Evolutionary conservation across 2,888 invertebrate species (phyloP).

Genomic region (Sinotaia quadrata): DNA sequence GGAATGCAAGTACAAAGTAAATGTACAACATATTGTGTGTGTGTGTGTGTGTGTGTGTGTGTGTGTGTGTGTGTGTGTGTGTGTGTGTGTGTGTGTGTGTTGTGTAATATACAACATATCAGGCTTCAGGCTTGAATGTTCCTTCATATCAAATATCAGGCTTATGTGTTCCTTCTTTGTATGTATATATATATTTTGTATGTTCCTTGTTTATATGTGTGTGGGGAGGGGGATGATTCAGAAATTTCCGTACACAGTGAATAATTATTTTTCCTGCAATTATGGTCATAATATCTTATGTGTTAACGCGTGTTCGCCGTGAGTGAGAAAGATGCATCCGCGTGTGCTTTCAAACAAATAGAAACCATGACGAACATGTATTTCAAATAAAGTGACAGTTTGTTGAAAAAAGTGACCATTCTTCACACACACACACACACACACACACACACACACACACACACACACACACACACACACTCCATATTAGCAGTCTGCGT

Average conservation of each 20-base stretch:
- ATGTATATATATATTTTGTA: too few relatives aligned
- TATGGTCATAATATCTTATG: too few relatives aligned
- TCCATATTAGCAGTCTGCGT: neutral
- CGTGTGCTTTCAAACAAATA: neutral
- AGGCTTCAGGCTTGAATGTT: too few relatives aligned
- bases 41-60: neutral
- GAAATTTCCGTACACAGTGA: too few relatives aligned
- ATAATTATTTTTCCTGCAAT: too few relatives aligned
- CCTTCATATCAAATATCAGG: too few relatives aligned
- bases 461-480: constrained; percentile 11
- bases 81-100: constrained; percentile 16
- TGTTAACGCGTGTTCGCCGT: neutral
- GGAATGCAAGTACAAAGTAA: neutral
- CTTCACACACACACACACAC: neutral
- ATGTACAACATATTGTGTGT: neutral
- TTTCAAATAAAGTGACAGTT: neutral
- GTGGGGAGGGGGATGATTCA: too few relatives aligned
- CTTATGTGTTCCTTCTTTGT: too few relatives aligned
- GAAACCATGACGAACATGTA: neutral
- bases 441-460: constrained; percentile 6
- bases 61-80: constrained; percentile 9
- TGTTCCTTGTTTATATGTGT: too few relatives aligned
- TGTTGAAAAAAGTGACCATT: too few relatives aligned
- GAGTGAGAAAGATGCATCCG: neutral
- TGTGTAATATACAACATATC: neutral